These are phyloP conservation scores for Drosophila bipectinata DNA, from an alignment of 1,140 invertebrate species.

Conservation along the genomic window DNA sequence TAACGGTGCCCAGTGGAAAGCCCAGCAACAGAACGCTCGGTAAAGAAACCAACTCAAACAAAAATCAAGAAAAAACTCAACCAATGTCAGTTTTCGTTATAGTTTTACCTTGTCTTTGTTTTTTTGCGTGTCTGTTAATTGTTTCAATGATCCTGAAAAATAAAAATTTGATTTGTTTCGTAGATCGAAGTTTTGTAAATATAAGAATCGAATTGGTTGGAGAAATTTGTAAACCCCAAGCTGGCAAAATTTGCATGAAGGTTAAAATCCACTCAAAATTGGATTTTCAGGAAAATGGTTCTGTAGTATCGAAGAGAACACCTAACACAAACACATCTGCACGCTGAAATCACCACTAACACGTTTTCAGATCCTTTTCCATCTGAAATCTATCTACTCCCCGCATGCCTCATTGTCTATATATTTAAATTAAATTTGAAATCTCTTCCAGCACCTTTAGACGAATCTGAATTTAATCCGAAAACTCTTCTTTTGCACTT, in stretches of 20 bases:
- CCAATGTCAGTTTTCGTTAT: slow-evolving; percentile 56
- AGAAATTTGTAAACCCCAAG: neutral
- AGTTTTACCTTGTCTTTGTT: slow-evolving; percentile 25
- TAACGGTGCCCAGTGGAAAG: slow-evolving; percentile 79
- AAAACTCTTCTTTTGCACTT: slow-evolving; percentile 55
- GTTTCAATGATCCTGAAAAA: slow-evolving; percentile 31
- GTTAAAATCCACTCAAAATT: slow-evolving; percentile 9
- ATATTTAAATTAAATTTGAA: slow-evolving; percentile 43
- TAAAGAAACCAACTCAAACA: slow-evolving; percentile 45
- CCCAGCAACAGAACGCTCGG: slow-evolving; percentile 67
- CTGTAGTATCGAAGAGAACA: slow-evolving; percentile 4
- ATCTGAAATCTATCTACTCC: slow-evolving; percentile 4
- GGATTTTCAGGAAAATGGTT: slow-evolving; percentile 31
- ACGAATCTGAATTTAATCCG: slow-evolving; percentile 32
- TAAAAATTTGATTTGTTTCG: slow-evolving; percentile 31
- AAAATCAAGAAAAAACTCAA: slow-evolving; percentile 4
- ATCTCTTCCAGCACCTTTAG: slow-evolving; percentile 49
- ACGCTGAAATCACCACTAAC: slow-evolving; percentile 34
- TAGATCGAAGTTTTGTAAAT: slow-evolving; percentile 41
- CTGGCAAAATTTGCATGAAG: slow-evolving; percentile 43
- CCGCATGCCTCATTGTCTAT: slow-evolving; percentile 47
- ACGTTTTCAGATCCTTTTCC: slow-evolving; percentile 8
- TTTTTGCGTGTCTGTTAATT: slow-evolving; percentile 54
- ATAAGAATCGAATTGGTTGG: slow-evolving; percentile 23
- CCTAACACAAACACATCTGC: slow-evolving; percentile 32